Evolutionary conservation across 2,797 vertebrate species (phyloP).

Genomic region (Lepus townsendii): DNA sequence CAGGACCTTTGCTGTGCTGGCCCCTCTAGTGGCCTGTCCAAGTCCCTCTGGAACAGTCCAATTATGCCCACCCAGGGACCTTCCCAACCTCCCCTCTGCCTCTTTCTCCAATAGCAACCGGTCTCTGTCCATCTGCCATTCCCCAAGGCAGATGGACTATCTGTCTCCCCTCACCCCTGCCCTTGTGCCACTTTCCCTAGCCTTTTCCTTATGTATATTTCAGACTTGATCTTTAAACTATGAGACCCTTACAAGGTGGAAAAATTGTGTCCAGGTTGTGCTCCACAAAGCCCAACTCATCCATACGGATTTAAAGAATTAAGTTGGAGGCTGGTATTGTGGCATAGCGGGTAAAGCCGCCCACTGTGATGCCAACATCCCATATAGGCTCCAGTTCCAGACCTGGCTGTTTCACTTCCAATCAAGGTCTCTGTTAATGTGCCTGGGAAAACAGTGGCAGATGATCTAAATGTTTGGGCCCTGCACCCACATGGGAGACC

Average conservation of each 20-base stretch:
- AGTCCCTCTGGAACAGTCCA: neutral
- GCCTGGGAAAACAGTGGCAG: no score
- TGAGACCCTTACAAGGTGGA: neutral
- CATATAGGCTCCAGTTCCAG: no score
- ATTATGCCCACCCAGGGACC: neutral
- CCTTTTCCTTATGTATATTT: neutral
- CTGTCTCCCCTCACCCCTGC: neutral
- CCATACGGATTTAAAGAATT: neutral
- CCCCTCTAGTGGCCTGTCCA: no score
- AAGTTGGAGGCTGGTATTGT: neutral
- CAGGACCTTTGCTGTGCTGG: neutral
- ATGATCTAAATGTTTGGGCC: no score
- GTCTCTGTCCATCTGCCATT: neutral
- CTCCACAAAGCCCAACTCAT: neutral
- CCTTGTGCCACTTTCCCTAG: neutral
- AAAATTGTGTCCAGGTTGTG: neutral
- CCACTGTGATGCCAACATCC: no score
- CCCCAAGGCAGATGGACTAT: no score
- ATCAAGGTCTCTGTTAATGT: no score
- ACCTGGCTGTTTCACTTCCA: no score
- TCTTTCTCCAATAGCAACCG: neutral
- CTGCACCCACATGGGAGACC: no score
- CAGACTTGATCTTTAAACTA: neutral
- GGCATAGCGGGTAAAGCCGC: no score
- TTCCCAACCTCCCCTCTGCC: neutral